A percentile compares a stretch with the other conserved stretches of the same genome.
phyloP scores from a whole-genome alignment of 2,113 vertebrate genomes.

The Lophura nycthemera region DNA sequence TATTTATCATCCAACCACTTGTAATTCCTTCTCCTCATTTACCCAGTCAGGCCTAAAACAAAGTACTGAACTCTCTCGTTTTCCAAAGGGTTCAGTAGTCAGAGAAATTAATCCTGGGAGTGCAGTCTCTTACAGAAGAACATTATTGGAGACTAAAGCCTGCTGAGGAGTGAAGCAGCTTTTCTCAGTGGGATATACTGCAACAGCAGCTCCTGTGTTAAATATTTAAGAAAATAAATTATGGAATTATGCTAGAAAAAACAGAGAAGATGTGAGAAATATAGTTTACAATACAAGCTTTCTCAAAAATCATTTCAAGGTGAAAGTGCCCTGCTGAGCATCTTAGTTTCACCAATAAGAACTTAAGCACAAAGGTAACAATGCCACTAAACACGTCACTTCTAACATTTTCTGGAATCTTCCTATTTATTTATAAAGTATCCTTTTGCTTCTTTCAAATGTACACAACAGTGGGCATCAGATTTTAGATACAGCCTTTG shows the following conservation, averaged over 20 bases:
- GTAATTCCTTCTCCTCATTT: background rate
- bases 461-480: background rate
- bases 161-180: background rate
- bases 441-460: background rate
- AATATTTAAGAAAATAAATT: conserved; percentile 2
- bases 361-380: background rate
- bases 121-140: background rate
- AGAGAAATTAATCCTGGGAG: background rate
- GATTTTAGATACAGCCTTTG: background rate
- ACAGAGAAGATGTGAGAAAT: background rate
- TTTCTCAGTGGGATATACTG: background rate
- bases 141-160: background rate
- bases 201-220: background rate
- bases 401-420: background rate
- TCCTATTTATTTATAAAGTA: background rate
- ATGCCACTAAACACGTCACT: background rate
- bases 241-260: background rate
- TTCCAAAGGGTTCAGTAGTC: background rate
- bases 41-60: background rate
- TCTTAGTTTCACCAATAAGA: background rate
- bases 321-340: background rate
- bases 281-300: background rate
- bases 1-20: background rate
- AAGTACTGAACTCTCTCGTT: background rate
- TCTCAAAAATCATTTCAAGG: background rate